phyloP scores from a whole-genome alignment of 2,113 vertebrate species.

The Neotoma lepida region DNA sequence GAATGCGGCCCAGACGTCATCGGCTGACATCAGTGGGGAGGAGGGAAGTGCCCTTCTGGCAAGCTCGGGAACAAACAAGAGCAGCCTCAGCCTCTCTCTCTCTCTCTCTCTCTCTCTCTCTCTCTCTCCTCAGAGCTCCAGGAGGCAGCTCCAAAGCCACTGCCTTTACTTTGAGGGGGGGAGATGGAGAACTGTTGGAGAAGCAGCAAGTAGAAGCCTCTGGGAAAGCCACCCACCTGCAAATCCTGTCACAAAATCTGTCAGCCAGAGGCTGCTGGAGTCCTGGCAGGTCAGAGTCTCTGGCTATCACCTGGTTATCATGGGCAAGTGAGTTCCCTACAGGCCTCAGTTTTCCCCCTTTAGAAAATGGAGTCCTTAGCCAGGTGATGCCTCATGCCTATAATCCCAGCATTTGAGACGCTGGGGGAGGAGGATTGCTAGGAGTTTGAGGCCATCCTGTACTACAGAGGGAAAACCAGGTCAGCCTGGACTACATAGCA shows the following conservation, averaged over 20 bases:
- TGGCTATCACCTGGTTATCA: not conserved
- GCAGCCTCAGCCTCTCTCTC: not conserved
- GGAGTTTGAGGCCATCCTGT: not conserved
- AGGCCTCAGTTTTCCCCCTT: not conserved
- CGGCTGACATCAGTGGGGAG: conserved; percentile 57
- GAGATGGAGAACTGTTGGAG: not conserved
- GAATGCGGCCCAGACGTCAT: conserved; percentile 76
- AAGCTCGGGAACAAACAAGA: conserved; percentile 38
- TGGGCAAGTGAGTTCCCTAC: not conserved
- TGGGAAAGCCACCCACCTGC: not conserved
- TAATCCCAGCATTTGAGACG: too few relatives aligned
- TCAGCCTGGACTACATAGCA: not conserved
- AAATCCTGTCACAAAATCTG: not conserved
- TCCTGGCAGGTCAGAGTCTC: not conserved
- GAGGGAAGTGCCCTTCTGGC: conserved; percentile 71
- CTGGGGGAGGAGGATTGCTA: not conserved
- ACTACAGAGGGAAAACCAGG: not conserved
- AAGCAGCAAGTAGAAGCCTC: not conserved
- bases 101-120: not conserved
- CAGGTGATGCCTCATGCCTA: not conserved
- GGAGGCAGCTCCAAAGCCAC: not conserved
- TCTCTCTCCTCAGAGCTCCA: accelerated
- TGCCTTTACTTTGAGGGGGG: not conserved
- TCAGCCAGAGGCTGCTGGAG: not conserved
- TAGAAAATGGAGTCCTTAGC: not conserved